phyloP scores from a whole-genome alignment of 2,888 invertebrate species.

The Cryptophagus acutangulus region DNA sequence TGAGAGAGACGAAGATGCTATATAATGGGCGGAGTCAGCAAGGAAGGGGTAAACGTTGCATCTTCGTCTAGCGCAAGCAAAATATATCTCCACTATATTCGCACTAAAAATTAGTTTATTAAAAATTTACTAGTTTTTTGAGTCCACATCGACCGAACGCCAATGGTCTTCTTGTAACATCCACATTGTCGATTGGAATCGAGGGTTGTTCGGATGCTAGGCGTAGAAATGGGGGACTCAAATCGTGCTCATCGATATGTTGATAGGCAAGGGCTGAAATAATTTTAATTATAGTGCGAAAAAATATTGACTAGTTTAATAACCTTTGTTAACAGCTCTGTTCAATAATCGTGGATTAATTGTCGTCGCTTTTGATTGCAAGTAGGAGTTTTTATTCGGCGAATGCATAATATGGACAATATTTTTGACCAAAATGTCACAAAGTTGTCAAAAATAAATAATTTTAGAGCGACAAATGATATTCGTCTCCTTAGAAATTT shows the following conservation, averaged over 20 bases:
- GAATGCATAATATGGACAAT: too few species aligned
- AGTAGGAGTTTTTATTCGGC: conserved; percentile 42
- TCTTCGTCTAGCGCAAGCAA: not conserved
- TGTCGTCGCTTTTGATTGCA: conserved; percentile 35
- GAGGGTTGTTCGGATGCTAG: conserved; percentile 45
- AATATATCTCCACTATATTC: not conserved
- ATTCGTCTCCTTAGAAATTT: too few species aligned
- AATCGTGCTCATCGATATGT: conserved; percentile 34
- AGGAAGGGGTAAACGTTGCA: not conserved
- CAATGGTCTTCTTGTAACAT: conserved; percentile 44
- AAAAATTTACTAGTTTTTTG: conserved; percentile 47
- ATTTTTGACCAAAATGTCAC: too few species aligned
- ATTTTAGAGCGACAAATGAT: too few species aligned
- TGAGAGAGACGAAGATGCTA: not conserved
- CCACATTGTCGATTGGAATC: conserved; percentile 45
- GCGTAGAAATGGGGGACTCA: conserved; percentile 39
- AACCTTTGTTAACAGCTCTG: conserved; percentile 36
- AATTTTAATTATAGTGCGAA: conserved; percentile 5
- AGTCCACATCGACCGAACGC: conserved; percentile 48
- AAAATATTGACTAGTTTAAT: conserved; percentile 8
- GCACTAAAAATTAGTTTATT: conserved; percentile 6
- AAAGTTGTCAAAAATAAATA: too few species aligned
- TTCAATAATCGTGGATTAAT: conserved; percentile 44
- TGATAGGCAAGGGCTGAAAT: conserved; percentile 33
- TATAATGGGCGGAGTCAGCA: too few species aligned